These are phyloP conservation scores for Cataglyphis altisquamis DNA, from an alignment of 2,888 invertebrate species.

Conservation along the genomic window DNA sequence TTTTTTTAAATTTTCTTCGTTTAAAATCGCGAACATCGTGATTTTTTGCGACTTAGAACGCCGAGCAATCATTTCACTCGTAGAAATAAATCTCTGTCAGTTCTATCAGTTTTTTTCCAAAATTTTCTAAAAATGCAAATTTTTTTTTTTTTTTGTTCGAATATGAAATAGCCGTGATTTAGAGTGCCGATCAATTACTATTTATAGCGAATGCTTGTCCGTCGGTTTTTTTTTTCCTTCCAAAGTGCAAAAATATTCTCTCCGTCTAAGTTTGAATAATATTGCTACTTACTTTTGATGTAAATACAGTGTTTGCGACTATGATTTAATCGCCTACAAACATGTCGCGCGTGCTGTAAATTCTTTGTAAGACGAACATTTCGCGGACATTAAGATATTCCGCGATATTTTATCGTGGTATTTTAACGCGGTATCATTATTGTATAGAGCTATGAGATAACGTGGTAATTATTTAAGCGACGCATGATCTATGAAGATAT, in stretches of 20 bases:
- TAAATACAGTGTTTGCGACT: neutral
- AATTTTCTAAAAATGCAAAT: neutral
- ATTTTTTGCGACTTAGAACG: neutral
- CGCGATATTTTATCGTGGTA: slow-evolving; percentile 16
- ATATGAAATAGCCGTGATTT: neutral
- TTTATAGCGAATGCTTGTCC: neutral
- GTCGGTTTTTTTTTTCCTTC: neutral
- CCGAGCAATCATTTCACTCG: neutral
- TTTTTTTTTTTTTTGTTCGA: neutral
- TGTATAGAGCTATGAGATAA: neutral
- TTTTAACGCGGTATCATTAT: neutral
- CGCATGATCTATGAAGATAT: slow-evolving; percentile 33
- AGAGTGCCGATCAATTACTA: neutral
- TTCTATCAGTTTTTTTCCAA: too few species aligned
- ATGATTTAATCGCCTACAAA: slow-evolving; percentile 1
- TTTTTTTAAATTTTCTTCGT: neutral
- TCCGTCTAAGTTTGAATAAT: neutral
- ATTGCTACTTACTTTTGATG: neutral
- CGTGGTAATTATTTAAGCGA: slow-evolving; percentile 37
- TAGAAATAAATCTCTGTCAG: too few species aligned
- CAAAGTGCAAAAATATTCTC: neutral
- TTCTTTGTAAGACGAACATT: neutral
- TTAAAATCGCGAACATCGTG: neutral
- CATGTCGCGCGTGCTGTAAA: slow-evolving; percentile 19
- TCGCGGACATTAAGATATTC: slow-evolving; percentile 24